phyloP scores from a whole-genome alignment of 2,888 invertebrate species.

The Crossocerus cetratus region DNA sequence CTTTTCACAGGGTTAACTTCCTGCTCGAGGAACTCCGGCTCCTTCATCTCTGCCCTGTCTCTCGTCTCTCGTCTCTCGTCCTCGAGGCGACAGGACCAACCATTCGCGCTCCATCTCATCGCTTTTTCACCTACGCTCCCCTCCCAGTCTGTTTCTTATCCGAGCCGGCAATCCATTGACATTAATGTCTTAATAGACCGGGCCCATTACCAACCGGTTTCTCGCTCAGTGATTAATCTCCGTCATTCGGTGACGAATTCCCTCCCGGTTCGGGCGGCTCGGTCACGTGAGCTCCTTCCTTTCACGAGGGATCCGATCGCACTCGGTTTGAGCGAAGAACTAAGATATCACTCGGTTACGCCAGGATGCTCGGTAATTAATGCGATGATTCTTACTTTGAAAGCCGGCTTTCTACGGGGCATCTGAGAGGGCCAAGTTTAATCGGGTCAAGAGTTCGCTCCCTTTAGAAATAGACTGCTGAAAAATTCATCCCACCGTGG shows the following conservation, averaged over 20 bases:
- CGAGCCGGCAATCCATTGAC: constrained; percentile 27
- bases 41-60: constrained; percentile 29
- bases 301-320: background rate
- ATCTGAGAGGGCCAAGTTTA: constrained; percentile 12
- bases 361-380: no score
- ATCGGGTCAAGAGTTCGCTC: constrained; percentile 43
- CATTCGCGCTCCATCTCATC: constrained; percentile 33
- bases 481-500: constrained; percentile 22
- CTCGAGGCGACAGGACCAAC: constrained; percentile 21
- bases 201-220: constrained; percentile 19
- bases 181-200: constrained; percentile 43
- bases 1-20: constrained; percentile 30
- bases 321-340: constrained; percentile 19
- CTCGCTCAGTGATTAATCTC: constrained; percentile 36
- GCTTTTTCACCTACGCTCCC: constrained; percentile 1
- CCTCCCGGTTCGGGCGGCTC: constrained; percentile 10
- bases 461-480: constrained; percentile 9
- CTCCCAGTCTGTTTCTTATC: constrained; percentile 51
- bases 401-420: constrained; percentile 11
- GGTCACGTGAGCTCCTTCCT: background rate
- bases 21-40: constrained; percentile 6
- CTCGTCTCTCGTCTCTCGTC: constrained; percentile 14
- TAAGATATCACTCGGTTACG: constrained; percentile 29
- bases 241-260: background rate
- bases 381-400: no score